Percentiles rank a stretch among this genome's conserved stretches.
phyloP scores from a whole-genome alignment of 2,888 invertebrate genomes.

The Melanargia galathea region DNA sequence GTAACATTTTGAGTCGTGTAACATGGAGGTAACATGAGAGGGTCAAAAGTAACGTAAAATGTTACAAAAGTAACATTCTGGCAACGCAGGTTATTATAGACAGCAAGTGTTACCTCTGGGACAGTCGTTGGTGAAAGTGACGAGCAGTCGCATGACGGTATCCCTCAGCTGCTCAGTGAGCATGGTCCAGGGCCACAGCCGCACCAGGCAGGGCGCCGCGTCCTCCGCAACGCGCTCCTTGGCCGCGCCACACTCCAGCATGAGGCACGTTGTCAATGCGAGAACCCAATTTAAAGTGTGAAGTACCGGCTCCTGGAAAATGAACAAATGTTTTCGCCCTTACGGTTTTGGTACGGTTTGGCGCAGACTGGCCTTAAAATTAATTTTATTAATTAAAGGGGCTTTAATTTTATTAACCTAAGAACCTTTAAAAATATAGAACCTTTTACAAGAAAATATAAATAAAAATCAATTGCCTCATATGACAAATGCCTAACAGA shows the following conservation, averaged over 20 bases:
- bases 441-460: too few relatives aligned
- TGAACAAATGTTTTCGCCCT: neutral
- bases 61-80: too few relatives aligned
- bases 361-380: too few relatives aligned
- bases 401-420: too few relatives aligned
- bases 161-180: conserved; percentile 79
- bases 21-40: too few relatives aligned
- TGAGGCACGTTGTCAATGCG: conserved; percentile 81
- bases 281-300: conserved; percentile 82
- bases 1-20: too few relatives aligned
- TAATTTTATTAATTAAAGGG: too few relatives aligned
- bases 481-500: too few relatives aligned
- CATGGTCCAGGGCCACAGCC: conserved; percentile 86
- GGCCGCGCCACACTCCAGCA: conserved; percentile 77
- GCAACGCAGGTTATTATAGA: too few relatives aligned
- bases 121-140: conserved; percentile 84
- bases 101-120: conserved; percentile 48
- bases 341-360: neutral
- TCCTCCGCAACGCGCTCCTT: conserved; percentile 81
- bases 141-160: conserved; percentile 81
- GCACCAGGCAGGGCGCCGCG: conserved; percentile 82
- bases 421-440: too few relatives aligned
- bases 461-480: too few relatives aligned
- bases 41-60: too few relatives aligned
- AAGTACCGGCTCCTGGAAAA: conserved; percentile 75